Conservation (phyloP, 2,797 vertebrate genomes). For the Euphonia xanthogaster region DNA sequence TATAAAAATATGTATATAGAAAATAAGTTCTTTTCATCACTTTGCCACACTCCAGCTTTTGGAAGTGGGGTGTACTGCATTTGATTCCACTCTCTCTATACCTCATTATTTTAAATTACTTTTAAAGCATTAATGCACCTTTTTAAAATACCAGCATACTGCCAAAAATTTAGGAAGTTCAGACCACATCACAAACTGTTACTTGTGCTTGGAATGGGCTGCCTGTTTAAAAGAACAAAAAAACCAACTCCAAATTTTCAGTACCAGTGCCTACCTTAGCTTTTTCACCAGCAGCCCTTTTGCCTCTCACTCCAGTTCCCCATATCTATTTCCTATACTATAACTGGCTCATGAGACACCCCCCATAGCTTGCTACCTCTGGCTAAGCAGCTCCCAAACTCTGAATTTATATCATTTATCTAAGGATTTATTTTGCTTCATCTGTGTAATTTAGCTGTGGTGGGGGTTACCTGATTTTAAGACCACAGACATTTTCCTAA, state of each 20-base stretch:
- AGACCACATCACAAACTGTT: not conserved
- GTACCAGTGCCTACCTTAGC: not conserved
- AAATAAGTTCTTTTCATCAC: not conserved
- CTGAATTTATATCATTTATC: not conserved
- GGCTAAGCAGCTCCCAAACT: not conserved
- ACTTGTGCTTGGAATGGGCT: not conserved
- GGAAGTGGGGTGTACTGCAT: not conserved
- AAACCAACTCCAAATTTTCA: not conserved
- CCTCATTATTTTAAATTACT: slow-evolving; percentile 1
- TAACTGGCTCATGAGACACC: not conserved
- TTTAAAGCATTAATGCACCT: not conserved
- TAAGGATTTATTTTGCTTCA: not conserved
- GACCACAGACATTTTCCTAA: not conserved
- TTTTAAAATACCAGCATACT: not conserved
- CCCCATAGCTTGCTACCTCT: not conserved
- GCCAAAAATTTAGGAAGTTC: not conserved
- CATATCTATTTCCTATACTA: not conserved
- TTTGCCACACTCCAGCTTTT: not conserved
- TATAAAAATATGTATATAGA: not conserved
- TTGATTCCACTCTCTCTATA: not conserved
- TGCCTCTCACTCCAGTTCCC: not conserved
- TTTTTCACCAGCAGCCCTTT: not conserved
- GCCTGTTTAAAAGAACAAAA: not conserved
- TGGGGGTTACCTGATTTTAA: not conserved
- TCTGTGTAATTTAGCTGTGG: not conserved